These are phyloP conservation scores for Himantopus leucocephalus DNA, from an alignment of 2,113 vertebrate genomes.

Conservation along the genomic window DNA sequence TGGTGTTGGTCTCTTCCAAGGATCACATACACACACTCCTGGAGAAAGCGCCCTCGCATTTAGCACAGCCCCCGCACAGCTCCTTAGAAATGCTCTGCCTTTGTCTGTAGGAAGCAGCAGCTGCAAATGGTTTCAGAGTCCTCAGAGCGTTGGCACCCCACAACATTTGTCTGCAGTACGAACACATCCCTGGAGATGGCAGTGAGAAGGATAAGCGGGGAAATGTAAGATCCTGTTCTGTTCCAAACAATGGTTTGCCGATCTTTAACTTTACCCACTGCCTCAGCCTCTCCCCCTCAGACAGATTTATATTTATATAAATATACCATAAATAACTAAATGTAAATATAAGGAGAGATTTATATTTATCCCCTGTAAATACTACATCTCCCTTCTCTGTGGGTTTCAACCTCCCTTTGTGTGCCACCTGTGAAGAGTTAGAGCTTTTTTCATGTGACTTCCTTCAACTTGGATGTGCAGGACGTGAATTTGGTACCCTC, in stretches of 20 bases:
- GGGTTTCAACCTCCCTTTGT: not conserved
- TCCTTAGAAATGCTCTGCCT: not conserved
- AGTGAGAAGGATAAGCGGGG: not conserved
- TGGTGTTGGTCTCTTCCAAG: not conserved
- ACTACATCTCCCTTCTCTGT: not conserved
- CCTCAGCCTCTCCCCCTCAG: not conserved
- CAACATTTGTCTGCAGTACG: not conserved
- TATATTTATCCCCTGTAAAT: not conserved
- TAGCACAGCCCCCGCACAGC: not conserved
- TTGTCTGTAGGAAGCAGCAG: not conserved
- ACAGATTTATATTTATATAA: not conserved
- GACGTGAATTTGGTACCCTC: too few relatives aligned
- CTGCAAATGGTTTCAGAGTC: not conserved
- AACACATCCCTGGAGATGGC: not conserved
- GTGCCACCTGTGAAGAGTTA: not conserved
- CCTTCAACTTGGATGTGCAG: not conserved
- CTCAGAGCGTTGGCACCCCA: not conserved
- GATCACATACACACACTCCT: not conserved
- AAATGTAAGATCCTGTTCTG: not conserved
- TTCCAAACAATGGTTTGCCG: not conserved
- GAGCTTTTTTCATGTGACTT: not conserved
- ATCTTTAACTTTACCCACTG: not conserved
- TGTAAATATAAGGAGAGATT: not conserved
- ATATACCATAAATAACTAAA: not conserved
- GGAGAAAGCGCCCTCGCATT: not conserved